Conservation (phyloP, 2,113 vertebrate species). For the Thryonomys swinderianus region DNA sequence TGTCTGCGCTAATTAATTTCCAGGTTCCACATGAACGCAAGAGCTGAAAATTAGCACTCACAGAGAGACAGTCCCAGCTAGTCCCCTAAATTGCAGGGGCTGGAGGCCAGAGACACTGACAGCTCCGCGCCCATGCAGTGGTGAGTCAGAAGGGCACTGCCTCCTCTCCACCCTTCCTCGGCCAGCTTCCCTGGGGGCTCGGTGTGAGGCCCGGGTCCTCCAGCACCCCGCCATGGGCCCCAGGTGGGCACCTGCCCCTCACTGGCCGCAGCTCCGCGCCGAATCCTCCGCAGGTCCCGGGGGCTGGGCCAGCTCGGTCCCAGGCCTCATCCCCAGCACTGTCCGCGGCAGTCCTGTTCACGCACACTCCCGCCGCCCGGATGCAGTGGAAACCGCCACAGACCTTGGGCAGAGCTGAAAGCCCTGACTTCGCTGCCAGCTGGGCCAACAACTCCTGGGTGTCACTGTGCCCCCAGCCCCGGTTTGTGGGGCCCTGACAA, state of each 20-base stretch:
- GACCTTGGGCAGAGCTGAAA: background rate
- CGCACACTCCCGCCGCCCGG: background rate
- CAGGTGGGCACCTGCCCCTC: accelerated
- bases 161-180: background rate
- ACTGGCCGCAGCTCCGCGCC: too few species aligned
- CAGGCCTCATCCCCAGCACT: background rate
- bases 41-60: conserved; percentile 32
- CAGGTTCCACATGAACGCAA: conserved; percentile 54
- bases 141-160: background rate
- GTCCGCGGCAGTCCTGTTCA: background rate
- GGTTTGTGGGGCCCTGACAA: background rate
- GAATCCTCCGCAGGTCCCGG: background rate
- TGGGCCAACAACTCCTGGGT: background rate
- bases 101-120: background rate
- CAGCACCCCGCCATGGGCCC: background rate
- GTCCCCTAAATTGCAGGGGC: background rate
- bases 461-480: background rate
- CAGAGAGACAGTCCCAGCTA: background rate
- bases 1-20: conserved; percentile 64
- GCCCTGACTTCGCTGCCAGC: background rate
- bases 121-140: background rate
- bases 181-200: accelerated
- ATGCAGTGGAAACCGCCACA: background rate
- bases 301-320: too few species aligned
- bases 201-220: background rate